Base-by-base conservation (phyloP, 2,888 invertebrate genomes). In the Agonopterix heracliana region DNA sequence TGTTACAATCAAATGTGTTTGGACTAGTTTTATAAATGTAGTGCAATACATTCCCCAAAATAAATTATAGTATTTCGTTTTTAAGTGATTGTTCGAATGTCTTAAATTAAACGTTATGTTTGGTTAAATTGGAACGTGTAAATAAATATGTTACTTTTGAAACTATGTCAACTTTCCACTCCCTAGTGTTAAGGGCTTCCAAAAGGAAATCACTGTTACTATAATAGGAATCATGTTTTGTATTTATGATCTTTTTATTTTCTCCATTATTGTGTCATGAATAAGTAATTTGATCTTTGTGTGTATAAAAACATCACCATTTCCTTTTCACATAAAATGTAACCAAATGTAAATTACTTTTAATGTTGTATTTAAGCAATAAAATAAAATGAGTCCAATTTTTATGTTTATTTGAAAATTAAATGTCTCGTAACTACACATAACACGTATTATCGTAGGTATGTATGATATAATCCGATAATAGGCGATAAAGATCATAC, bases 11-110 rank as follows among this genome's bases (percentile, higher is more conserved):
- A 49, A 8, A 43, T 41, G 44, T 14, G 36, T 45, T 44, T 53
- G 43, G 54, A 57, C 55, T 52, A 57, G 55, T 52, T 50, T 49
- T 52, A 57, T 45, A 52, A 44, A 56, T 54, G 50, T 60, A 61
- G 74, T 78, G 74, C 71, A 75, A 77, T 74, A 80, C 79, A 79
- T 78, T 80, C 80, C 80, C 77, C 74, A 71, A 74, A 71, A 70
- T 72, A 54, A 61, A 74, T 70, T 4, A 64, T 68, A 67, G 54
- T 52, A 55, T 64, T 54, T 66, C 57, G 8, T 34, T 34, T 46
- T 41, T 40, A 38, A 38, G 36, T 9, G 10, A 35, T 2, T 35
- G 13, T 11, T 34, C 34, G 43, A 26, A 43, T 26, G 26, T 26
- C 26, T 26, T 26, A 26, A 26, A 26, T 26, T 26, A 26, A 26